Evolutionary conservation across 2,888 invertebrate genomes (phyloP).

Genomic region (Herminia tarsipennalis): DNA sequence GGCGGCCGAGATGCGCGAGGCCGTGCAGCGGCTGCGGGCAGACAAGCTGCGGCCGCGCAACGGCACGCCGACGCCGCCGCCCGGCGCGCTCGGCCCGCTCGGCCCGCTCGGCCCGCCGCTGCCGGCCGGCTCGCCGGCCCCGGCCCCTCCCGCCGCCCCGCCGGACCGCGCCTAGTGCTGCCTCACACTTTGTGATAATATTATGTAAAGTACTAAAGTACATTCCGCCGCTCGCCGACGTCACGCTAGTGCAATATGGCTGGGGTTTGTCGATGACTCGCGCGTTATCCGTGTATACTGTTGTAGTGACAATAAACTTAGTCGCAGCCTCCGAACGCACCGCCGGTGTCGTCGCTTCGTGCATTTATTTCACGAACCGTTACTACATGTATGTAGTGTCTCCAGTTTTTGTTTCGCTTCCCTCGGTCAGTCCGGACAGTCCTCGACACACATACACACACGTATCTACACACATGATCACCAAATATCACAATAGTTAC

Average conservation of each 20-base stretch:
- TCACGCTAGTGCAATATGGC: slow-evolving; percentile 39
- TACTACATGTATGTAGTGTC: slow-evolving; percentile 43
- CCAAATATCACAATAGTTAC: slow-evolving; percentile 86
- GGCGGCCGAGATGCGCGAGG: slow-evolving; percentile 81
- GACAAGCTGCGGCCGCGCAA: slow-evolving; percentile 76
- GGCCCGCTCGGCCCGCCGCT: slow-evolving; percentile 42
- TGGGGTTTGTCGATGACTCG: slow-evolving; percentile 38
- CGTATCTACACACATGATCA: slow-evolving; percentile 60
- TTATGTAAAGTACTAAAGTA: slow-evolving; percentile 80
- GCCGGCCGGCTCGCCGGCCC: slow-evolving; percentile 46
- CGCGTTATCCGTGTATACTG: slow-evolving; percentile 61
- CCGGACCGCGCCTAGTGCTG: slow-evolving; percentile 45
- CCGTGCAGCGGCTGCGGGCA: slow-evolving; percentile 79
- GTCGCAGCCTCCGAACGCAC: slow-evolving; percentile 54
- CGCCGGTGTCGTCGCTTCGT: slow-evolving; percentile 28
- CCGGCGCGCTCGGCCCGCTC: slow-evolving; percentile 53
- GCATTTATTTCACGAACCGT: slow-evolving; percentile 15
- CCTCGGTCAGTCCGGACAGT: slow-evolving; percentile 48
- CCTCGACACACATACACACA: slow-evolving; percentile 44
- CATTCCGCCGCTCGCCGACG: slow-evolving; percentile 66
- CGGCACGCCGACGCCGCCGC: slow-evolving; percentile 73
- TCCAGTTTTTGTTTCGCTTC: slow-evolving; percentile 52
- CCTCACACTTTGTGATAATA: slow-evolving; percentile 79
- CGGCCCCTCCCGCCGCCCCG: slow-evolving; percentile 44
- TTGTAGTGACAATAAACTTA: slow-evolving; percentile 76